A percentile compares a stretch with the other conserved stretches of the same genome.
Conservation (phyloP, 2,797 vertebrate genomes). For the Myripristis jacobus region DNA sequence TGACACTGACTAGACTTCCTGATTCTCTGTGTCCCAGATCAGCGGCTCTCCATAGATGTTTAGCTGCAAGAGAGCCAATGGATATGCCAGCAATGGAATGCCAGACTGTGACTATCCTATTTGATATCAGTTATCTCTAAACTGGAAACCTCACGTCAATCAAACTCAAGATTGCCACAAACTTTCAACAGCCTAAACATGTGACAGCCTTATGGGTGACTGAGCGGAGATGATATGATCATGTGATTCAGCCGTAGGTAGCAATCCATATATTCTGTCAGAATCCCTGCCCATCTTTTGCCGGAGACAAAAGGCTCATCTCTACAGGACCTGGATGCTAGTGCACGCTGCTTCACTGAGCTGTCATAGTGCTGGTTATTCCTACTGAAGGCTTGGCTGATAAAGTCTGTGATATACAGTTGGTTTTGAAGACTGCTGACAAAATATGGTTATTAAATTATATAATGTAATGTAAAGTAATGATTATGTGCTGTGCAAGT, state of each 20-base stretch:
- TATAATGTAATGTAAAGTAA: conserved; percentile 22
- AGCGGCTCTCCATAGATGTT: conserved; percentile 5
- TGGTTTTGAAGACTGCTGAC: too few relatives aligned
- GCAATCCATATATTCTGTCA: too few relatives aligned
- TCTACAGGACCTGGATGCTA: too few relatives aligned
- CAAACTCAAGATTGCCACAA: conserved; percentile 17
- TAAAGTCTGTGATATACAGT: too few relatives aligned
- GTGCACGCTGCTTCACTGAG: too few relatives aligned
- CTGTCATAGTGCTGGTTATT: too few relatives aligned
- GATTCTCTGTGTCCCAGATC: conserved; percentile 10
- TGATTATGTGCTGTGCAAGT: conserved; percentile 38
- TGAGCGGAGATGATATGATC: conserved; percentile 7
- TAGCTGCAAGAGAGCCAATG: not conserved
- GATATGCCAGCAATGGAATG: not conserved
- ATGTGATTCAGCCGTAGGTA: too few relatives aligned
- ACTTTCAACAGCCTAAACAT: conserved; percentile 41
- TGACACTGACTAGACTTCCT: conserved; percentile 24
- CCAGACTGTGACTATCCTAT: not conserved
- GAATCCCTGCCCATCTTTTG: too few relatives aligned
- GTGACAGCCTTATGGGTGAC: conserved; percentile 35
- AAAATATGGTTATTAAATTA: too few relatives aligned
- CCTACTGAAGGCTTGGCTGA: too few relatives aligned
- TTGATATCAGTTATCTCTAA: conserved; percentile 23
- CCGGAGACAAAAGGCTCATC: too few relatives aligned
- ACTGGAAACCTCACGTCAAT: conserved; percentile 1